A percentile compares a stretch with the other conserved stretches of the same genome.
phyloP scores from a whole-genome alignment of 2,113 vertebrate species.

The Colius striatus region DNA sequence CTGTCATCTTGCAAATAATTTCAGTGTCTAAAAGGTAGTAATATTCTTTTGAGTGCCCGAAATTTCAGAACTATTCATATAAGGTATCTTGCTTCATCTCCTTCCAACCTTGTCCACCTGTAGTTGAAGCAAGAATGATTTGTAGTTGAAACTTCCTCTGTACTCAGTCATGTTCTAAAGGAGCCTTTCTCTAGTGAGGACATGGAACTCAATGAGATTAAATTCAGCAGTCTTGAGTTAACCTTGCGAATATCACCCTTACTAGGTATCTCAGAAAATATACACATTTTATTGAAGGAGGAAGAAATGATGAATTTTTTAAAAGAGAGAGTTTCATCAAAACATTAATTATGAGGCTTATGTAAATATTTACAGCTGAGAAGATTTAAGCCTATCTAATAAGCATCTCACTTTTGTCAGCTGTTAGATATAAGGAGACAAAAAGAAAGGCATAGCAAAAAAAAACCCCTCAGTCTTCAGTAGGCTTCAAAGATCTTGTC shows the following conservation, averaged over 20 bases:
- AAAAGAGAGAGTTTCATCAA: background rate
- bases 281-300: background rate
- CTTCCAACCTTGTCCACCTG: background rate
- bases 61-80: background rate
- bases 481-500: background rate
- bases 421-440: background rate
- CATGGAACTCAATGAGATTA: background rate
- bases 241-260: background rate
- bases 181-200: background rate
- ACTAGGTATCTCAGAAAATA: background rate
- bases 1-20: background rate
- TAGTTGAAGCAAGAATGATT: background rate
- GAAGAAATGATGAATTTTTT: background rate
- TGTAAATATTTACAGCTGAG: background rate
- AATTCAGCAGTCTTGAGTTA: background rate
- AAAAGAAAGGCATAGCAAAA: background rate
- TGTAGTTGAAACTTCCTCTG: background rate
- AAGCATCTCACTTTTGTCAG: background rate
- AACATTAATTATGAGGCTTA: background rate
- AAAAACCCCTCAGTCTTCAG: accelerated
- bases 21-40: background rate
- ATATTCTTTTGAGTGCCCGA: background rate
- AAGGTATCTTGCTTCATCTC: background rate
- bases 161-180: background rate
- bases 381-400: background rate